Evolutionary conservation across 2,113 vertebrate genomes (phyloP).

Genomic region (Pipa parva): DNA sequence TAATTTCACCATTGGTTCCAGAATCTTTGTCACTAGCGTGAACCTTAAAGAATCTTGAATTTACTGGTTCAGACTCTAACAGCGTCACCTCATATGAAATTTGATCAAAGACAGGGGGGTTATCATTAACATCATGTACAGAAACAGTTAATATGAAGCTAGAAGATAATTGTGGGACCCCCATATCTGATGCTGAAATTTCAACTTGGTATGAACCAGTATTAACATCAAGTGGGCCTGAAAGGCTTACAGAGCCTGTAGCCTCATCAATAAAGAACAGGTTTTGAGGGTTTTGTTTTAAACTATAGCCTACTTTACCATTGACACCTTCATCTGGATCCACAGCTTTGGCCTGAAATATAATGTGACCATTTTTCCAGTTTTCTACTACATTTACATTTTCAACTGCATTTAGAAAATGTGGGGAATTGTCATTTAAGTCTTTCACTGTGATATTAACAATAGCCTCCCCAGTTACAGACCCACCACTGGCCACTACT

Average conservation of each 20-base stretch:
- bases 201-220: constrained; percentile 88
- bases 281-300: constrained; percentile 84
- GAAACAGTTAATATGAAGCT: constrained; percentile 81
- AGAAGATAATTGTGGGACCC: constrained; percentile 81
- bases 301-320: constrained; percentile 81
- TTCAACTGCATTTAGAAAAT: constrained; percentile 80
- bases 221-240: constrained; percentile 76
- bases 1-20: constrained; percentile 87
- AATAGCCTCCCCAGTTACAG: constrained; percentile 80
- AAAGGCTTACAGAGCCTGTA: constrained; percentile 81
- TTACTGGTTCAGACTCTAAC: constrained; percentile 86
- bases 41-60: constrained; percentile 93
- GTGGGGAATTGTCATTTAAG: constrained; percentile 91
- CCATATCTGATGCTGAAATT: constrained; percentile 81
- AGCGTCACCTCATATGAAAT: constrained; percentile 92
- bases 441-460: constrained; percentile 95
- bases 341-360: constrained; percentile 87
- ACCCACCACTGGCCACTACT: constrained; percentile 85
- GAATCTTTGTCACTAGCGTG: constrained; percentile 90
- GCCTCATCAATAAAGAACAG: constrained; percentile 81
- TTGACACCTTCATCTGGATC: constrained; percentile 90
- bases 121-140: constrained; percentile 95
- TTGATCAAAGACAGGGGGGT: constrained; percentile 90
- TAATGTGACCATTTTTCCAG: constrained; percentile 86
- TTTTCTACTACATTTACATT: constrained; percentile 91